phyloP scores from a whole-genome alignment of 2,797 vertebrate species.

The Coreius guichenoti region DNA sequence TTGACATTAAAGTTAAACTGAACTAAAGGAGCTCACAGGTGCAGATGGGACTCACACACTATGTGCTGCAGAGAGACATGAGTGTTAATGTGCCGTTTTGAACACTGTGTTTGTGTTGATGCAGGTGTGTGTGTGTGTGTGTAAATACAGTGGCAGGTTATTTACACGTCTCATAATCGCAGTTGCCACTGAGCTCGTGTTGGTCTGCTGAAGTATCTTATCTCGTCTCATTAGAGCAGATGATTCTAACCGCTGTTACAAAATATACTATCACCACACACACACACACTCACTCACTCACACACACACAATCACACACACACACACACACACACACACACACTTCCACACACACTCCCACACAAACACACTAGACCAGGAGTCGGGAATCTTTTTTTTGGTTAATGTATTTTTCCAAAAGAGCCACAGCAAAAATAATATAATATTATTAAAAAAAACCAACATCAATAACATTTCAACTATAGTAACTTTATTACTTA shows the following conservation, averaged over 20 bases:
- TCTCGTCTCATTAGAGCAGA: conserved; percentile 20
- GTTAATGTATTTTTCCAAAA: too few relatives aligned
- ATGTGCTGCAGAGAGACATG: background rate
- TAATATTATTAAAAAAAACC: too few relatives aligned
- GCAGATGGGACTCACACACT: background rate
- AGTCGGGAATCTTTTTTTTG: too few relatives aligned
- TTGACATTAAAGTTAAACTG: too few relatives aligned
- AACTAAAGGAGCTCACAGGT: background rate
- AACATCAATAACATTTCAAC: too few relatives aligned
- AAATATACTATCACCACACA: background rate
- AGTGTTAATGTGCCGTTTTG: background rate
- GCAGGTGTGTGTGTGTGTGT: conserved; percentile 21
- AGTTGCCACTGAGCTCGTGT: conserved; percentile 4
- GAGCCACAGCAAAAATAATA: too few relatives aligned
- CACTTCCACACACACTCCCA: too few relatives aligned
- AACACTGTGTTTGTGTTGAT: background rate
- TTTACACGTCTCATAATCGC: conserved; percentile 3
- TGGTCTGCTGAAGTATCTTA: background rate
- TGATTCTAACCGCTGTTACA: background rate
- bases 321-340: too few relatives aligned
- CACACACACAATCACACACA: background rate
- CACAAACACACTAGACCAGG: too few relatives aligned
- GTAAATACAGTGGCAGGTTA: background rate
- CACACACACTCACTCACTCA: background rate
- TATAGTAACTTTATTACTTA: too few relatives aligned